phyloP scores from a whole-genome alignment of 1,140 invertebrate species.

The Scaptomyza hsui region DNA sequence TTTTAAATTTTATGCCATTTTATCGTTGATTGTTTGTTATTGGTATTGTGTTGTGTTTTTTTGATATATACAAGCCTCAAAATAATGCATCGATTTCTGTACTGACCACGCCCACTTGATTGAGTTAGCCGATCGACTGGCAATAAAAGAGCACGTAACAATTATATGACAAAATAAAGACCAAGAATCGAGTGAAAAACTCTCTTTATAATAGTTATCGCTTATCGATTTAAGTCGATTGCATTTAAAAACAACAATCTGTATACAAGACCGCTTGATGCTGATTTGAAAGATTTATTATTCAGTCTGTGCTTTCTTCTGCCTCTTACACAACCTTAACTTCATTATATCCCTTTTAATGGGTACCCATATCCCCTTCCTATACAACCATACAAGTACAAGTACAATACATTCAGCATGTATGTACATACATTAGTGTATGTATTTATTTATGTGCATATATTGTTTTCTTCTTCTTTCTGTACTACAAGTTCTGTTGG shows the following conservation, averaged over 20 bases:
- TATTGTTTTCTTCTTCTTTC: conserved; percentile 6
- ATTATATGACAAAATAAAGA: too few relatives aligned
- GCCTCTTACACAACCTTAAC: too few relatives aligned
- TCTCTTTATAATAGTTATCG: too few relatives aligned
- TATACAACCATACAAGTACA: not conserved
- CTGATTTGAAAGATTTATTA: too few relatives aligned
- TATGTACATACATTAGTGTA: too few relatives aligned
- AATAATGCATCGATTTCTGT: conserved; percentile 17
- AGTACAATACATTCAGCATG: not conserved
- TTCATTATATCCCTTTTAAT: too few relatives aligned
- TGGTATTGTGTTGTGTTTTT: not conserved
- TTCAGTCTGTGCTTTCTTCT: too few relatives aligned
- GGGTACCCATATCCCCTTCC: too few relatives aligned
- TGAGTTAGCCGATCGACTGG: conserved; percentile 47
- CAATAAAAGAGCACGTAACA: conserved; percentile 30
- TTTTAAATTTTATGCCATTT: conserved; percentile 4
- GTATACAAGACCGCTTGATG: too few relatives aligned
- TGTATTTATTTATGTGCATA: conserved; percentile 20
- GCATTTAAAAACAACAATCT: too few relatives aligned
- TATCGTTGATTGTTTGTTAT: conserved; percentile 3
- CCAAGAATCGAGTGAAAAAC: too few relatives aligned
- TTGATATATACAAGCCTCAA: not conserved
- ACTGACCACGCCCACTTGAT: conserved; percentile 66
- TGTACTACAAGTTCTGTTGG: conserved; percentile 33
- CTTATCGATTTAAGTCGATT: too few relatives aligned